Evolutionary conservation across 2,888 invertebrate species (phyloP), one percentile per base, ranked within the genome.

Genomic region (Temnothorax unifasciatus): DNA sequence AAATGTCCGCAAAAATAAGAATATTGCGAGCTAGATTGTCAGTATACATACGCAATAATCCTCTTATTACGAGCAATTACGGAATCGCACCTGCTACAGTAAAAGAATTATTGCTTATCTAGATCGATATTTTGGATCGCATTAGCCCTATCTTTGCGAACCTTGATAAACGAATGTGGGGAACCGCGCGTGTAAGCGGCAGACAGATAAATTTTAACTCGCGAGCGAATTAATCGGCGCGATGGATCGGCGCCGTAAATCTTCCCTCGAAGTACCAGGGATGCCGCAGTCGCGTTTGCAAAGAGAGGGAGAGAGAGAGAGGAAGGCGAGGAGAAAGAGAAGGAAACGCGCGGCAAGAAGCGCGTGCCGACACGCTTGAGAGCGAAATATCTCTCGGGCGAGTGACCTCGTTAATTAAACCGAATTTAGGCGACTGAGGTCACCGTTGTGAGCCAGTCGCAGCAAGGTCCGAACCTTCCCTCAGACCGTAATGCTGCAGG

Each of bases 361-460:
- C 64, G 59, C 41, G n/a, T 21, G 75, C 66, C 57, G 81, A 77
- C 44, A 84, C 79, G 83, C 44, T 83, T 64, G 57, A 71, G 34
- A 41, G 59, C 63, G 73, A 69, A 71, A 83, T 69, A 83, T 79
- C 76, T 57, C 63, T 63, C 11, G 73, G 54, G 52, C 64, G 57
- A 73, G 74, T 52, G 81, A 29, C 77, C 87, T 87, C 75, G 84
- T 50, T 71, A 73, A 79, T 86, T 77, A 63, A 84, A 79, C 38
- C 84, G 76, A 90, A 86, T 88, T 90, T 88, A 84, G 85, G 85
- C 83, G 75, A 85, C 66, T 79, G 86, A 73, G 85, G 82, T 71
- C 82, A 25, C 6, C 41, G 41, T 3, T 34, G 41, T 18, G 66
- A 34, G 34, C 8, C 69, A 64, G 85, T 86, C 83, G 75, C 83